Conservation (phyloP, 2,113 vertebrate genomes). For the Gasterosteus nipponicus region DNA sequence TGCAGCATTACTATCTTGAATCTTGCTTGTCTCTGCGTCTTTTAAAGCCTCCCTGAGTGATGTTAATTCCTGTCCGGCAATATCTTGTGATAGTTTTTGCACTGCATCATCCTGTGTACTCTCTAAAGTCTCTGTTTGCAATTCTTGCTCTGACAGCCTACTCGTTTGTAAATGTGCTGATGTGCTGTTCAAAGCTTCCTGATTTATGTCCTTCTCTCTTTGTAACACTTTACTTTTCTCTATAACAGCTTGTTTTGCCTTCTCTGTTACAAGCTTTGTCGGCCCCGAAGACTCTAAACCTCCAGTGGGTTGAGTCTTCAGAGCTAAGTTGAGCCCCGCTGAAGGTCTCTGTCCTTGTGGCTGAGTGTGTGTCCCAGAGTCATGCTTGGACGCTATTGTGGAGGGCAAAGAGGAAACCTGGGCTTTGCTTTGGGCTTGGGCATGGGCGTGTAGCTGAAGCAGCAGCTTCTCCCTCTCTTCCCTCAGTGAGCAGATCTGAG, state of each 20-base stretch:
- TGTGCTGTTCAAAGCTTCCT: constrained; percentile 21
- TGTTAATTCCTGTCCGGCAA: constrained; percentile 49
- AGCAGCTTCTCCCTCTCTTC: constrained; percentile 73
- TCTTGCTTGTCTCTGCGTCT: constrained; percentile 38
- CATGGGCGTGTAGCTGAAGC: constrained; percentile 72
- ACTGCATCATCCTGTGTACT: constrained; percentile 51
- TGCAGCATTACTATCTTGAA: constrained; percentile 32
- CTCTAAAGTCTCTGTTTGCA: constrained; percentile 48
- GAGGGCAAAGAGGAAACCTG: constrained; percentile 44
- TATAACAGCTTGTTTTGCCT: constrained; percentile 35
- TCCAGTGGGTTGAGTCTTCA: constrained; percentile 41
- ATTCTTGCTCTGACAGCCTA: constrained; percentile 33
- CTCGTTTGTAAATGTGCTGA: constrained; percentile 1
- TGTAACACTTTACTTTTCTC: constrained; percentile 37
- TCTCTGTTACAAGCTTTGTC: constrained; percentile 30
- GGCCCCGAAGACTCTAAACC: constrained; percentile 37
- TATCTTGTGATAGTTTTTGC: constrained; percentile 46
- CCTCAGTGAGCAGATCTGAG: constrained; percentile 77
- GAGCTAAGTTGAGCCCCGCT: constrained; percentile 54
- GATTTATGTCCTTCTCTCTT: constrained; percentile 19
- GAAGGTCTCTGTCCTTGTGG: constrained; percentile 41
- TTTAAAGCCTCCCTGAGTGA: constrained; percentile 40
- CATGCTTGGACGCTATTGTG: constrained; percentile 12
- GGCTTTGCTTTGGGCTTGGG: constrained; percentile 66
- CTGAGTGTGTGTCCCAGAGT: constrained; percentile 20